Conservation (phyloP, 2,888 invertebrate species). For the Escarpia spicata region DNA sequence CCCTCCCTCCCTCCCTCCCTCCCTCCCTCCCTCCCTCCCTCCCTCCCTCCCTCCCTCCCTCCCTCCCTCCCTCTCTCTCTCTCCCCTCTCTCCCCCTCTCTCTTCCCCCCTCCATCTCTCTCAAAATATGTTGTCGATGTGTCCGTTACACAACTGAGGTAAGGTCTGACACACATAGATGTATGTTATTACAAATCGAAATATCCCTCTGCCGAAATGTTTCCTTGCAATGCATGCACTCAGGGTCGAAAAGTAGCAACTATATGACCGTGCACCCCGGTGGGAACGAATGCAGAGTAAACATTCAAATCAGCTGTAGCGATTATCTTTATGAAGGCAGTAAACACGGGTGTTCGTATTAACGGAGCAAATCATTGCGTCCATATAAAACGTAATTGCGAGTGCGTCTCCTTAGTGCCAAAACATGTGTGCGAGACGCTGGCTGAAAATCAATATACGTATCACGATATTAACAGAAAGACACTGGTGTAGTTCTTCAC, state of each 20-base stretch:
- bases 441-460: background rate
- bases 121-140: background rate
- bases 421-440: background rate
- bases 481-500: background rate
- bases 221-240: too few relatives aligned
- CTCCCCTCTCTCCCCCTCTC: background rate
- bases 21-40: background rate
- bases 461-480: background rate
- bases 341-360: background rate
- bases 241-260: background rate
- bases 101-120: background rate
- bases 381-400: background rate
- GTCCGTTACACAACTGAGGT: too few relatives aligned
- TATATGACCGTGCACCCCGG: background rate
- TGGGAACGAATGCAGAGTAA: background rate
- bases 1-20: background rate
- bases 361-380: background rate
- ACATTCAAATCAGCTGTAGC: constrained; percentile 3
- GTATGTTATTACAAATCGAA: too few relatives aligned
- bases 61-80: background rate
- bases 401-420: background rate
- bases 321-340: background rate
- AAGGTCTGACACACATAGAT: too few relatives aligned
- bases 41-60: background rate
- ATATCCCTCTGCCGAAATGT: too few relatives aligned